A percentile compares a stretch with the other conserved stretches of the same genome.
These are phyloP conservation scores for Caenorhabditis remanei DNA, from an alignment of 1,140 invertebrate genomes.

Conservation along the genomic window DNA sequence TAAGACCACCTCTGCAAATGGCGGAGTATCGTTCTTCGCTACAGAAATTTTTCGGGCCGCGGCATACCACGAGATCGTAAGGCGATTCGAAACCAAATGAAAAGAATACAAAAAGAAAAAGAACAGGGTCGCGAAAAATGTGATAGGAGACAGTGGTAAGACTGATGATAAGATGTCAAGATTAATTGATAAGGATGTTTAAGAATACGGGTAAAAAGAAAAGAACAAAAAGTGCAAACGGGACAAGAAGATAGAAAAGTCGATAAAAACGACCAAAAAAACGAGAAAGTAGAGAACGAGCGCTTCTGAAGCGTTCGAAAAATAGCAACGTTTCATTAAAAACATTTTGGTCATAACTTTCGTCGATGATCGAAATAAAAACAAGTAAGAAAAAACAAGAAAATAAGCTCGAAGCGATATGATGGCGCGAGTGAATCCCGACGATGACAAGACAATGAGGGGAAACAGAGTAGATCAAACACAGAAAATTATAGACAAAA, in stretches of 20 bases:
- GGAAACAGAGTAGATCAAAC: too few relatives aligned
- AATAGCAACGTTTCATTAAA: not conserved
- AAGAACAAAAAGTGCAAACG: conserved; percentile 34
- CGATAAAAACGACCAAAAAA: not conserved
- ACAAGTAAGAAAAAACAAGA: not conserved
- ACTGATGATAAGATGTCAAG: not conserved
- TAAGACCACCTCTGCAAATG: too few relatives aligned
- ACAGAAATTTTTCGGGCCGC: too few relatives aligned
- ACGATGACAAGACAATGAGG: not conserved
- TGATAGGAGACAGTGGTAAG: not conserved
- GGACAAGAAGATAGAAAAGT: not conserved
- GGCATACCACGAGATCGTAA: too few relatives aligned
- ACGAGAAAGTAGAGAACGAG: not conserved
- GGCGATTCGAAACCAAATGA: too few relatives aligned
- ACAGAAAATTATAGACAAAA: too few relatives aligned
- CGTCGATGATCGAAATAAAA: too few relatives aligned
- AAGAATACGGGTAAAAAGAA: not conserved
- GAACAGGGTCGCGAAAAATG: not conserved
- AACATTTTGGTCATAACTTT: not conserved
- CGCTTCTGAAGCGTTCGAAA: not conserved
- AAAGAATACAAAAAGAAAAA: too few relatives aligned
- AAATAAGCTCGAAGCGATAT: not conserved
- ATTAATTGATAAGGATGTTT: not conserved
- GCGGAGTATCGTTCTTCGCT: too few relatives aligned
- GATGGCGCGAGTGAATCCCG: not conserved